Evolutionary conservation across 2,797 vertebrate species (phyloP).

Genomic region (Hylomyscus alleni): DNA sequence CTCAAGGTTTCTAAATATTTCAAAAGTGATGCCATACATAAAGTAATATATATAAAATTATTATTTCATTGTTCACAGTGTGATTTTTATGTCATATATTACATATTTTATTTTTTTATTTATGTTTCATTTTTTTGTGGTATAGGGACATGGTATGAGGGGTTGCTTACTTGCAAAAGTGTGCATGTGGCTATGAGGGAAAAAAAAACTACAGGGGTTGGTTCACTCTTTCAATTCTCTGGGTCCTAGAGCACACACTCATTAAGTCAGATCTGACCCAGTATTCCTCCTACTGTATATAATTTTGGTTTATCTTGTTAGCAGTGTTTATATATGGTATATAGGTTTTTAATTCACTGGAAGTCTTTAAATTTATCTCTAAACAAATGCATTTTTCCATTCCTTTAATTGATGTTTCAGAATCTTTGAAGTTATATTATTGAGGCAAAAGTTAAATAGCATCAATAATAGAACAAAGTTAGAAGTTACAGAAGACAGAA

Average conservation of each 20-base stretch:
- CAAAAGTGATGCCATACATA: neutral
- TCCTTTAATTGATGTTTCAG: neutral
- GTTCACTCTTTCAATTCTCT: neutral
- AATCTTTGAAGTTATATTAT: neutral
- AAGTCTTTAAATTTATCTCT: neutral
- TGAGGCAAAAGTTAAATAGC: neutral
- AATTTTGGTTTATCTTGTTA: neutral
- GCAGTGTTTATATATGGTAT: neutral
- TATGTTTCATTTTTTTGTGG: neutral
- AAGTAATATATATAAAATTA: neutral
- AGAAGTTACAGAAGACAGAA: neutral
- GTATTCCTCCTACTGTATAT: neutral
- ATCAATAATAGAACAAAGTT: neutral
- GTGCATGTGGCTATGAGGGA: neutral
- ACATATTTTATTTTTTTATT: neutral
- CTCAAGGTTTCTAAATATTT: too few species aligned
- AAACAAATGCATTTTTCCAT: neutral
- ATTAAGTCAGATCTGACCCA: neutral
- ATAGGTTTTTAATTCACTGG: neutral
- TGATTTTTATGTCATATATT: neutral
- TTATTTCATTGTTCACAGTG: neutral
- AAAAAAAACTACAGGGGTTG: neutral
- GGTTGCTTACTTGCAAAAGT: fast-evolving
- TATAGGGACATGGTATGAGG: neutral
- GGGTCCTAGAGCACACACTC: neutral